These are phyloP conservation scores for Liposcelis brunnea DNA, from an alignment of 2,888 invertebrate species.

Conservation along the genomic window DNA sequence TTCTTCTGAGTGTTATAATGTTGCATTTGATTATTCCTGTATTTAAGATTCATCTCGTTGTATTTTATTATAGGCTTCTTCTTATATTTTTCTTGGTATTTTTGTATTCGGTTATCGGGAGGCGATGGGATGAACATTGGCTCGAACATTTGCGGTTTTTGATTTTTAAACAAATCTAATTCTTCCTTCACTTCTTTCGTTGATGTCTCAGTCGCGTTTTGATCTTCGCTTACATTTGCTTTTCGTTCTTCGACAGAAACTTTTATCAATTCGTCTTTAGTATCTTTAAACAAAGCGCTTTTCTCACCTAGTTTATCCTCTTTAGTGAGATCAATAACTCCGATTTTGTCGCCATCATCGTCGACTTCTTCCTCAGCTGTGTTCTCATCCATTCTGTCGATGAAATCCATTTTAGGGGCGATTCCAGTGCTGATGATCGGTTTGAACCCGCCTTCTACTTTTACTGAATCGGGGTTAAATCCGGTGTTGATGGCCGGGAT, in stretches of 20 bases:
- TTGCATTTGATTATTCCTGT: constrained; percentile 3
- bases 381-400: constrained; percentile 30
- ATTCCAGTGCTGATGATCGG: constrained; percentile 42
- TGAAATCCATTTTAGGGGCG: constrained; percentile 29
- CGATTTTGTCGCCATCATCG: constrained; percentile 30
- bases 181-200: constrained; percentile 24
- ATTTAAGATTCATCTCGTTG: background rate
- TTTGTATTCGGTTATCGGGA: constrained; percentile 34
- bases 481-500: constrained; percentile 48
- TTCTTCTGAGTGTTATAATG: constrained; percentile 8
- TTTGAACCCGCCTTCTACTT: constrained; percentile 69
- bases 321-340: constrained; percentile 23
- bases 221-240: constrained; percentile 3
- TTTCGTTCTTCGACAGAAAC: constrained; percentile 11
- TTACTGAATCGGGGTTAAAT: constrained; percentile 62
- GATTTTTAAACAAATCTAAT: constrained; percentile 31
- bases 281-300: constrained; percentile 20
- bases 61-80: constrained; percentile 15
- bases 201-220: constrained; percentile 14
- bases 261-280: constrained; percentile 28
- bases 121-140: constrained; percentile 71
- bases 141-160: constrained; percentile 43
- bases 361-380: constrained; percentile 22
- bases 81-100: constrained; percentile 16
- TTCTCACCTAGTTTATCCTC: constrained; percentile 32